Base-by-base conservation (phyloP, 2,797 vertebrate species). In the Schizothorax lantsangensis region DNA sequence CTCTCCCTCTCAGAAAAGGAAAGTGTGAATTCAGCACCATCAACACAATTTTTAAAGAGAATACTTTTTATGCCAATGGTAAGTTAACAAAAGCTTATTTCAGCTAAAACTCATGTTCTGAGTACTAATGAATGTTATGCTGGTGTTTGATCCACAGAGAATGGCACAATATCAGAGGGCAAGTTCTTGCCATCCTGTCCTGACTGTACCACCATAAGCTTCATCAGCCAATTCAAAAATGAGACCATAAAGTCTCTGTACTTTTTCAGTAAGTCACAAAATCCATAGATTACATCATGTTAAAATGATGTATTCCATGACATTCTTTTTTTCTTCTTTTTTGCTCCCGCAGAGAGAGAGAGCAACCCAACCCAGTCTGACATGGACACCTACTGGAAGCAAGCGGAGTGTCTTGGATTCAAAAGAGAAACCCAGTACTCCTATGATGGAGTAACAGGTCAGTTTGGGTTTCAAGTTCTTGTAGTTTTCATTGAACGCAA, bases 401-500 rank as follows among this genome's bases (percentile, higher is more conserved):
- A 88, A 75, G 64, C 33, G 0, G 45, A 79, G 40, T 88, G 87
- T 79, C 73, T 86, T n/a, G 57, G 73, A 30, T 79, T 88, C 19
- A 62, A 33, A 47, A 36, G 47, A 21, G 84, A 86, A 43, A 3
- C 12, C 2, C 83, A 85, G 62, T 87, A 75, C 57, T 47, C 73
- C 5, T 88, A 89, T 79, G 73, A 86, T 68, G 73, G 54, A 19
- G 77, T 49, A 14, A 73, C 81, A 57, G 84, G 89, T 89, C 49
- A 86, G 81, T 75, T 30, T 38, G 23, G 12, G 11, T 17, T 64
- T 80, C 78, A 43, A 79, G n/a, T 40, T 8, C 17, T 36, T 79
- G 36, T n/a, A n/a, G 78, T 64, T 79, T 79, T 64, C 6, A 57
- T 5, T 15, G 3, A 38, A 59, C 59, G 12, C 52, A 36, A 57